Conservation (phyloP, 2,113 vertebrate genomes). For the Proteles cristata region DNA sequence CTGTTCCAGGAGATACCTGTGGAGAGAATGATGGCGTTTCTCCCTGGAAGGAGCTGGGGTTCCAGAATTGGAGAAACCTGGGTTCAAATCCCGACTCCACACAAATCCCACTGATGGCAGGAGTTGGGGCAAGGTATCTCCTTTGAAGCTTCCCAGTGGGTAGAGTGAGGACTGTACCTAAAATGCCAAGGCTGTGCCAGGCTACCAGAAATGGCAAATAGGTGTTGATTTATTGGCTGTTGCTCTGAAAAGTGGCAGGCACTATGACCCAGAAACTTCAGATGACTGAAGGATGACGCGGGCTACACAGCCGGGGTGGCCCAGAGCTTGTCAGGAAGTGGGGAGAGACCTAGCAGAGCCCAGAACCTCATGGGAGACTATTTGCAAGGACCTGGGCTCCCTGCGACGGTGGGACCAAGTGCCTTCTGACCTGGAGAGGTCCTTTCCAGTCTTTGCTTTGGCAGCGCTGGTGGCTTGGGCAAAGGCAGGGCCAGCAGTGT, state of each 20-base stretch:
- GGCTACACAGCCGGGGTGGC: background rate
- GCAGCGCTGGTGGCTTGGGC: background rate
- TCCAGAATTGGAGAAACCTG: background rate
- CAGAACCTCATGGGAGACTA: background rate
- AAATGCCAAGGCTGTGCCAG: background rate
- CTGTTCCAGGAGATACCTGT: background rate
- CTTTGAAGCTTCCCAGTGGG: background rate
- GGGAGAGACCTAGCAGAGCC: background rate
- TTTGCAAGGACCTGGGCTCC: background rate
- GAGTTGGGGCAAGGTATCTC: background rate
- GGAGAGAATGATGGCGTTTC: accelerated
- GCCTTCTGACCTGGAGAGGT: background rate
- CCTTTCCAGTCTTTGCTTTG: background rate
- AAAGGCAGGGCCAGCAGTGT: background rate
- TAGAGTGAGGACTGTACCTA: background rate
- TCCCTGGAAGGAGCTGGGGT: background rate
- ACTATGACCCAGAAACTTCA: background rate
- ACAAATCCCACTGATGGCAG: accelerated
- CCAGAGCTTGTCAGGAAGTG: background rate
- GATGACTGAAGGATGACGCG: background rate
- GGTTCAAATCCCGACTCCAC: background rate
- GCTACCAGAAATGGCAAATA: background rate
- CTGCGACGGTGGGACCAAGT: accelerated
- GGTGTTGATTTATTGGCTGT: background rate
- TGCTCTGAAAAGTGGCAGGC: background rate